phyloP scores from a whole-genome alignment of 2,113 vertebrate species.

The Regulus satrapa region DNA sequence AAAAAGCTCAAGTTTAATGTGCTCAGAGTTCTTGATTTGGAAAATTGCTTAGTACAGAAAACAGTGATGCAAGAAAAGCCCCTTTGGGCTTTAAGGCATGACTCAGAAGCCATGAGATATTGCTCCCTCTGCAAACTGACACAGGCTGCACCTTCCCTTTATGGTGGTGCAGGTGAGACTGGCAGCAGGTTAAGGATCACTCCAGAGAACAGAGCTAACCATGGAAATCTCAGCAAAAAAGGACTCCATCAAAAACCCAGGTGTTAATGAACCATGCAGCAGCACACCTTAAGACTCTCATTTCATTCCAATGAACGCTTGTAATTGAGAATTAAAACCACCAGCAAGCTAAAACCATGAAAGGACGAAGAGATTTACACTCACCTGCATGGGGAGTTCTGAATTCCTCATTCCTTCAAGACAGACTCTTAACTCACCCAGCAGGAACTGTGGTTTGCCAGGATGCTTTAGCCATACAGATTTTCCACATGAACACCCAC shows the following conservation, averaged over 20 bases:
- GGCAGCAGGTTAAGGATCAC: background rate
- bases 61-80: background rate
- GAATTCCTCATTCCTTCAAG: background rate
- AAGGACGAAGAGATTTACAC: constrained; percentile 39
- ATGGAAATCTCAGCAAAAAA: background rate
- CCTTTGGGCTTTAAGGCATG: background rate
- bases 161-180: background rate
- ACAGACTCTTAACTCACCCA: constrained; percentile 7
- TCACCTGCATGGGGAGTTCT: background rate
- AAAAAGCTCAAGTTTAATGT: background rate
- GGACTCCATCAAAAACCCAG: background rate
- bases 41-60: background rate
- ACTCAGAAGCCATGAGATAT: background rate
- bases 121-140: background rate
- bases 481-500: background rate
- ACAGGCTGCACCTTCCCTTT: background rate
- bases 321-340: constrained; percentile 10
- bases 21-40: background rate
- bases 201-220: background rate
- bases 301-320: background rate
- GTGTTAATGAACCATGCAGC: background rate
- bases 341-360: background rate
- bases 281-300: background rate
- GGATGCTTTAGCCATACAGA: background rate
- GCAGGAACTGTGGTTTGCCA: background rate